Base-by-base conservation (phyloP, 1,140 invertebrate genomes). In the Acyrthosiphon pisum region DNA sequence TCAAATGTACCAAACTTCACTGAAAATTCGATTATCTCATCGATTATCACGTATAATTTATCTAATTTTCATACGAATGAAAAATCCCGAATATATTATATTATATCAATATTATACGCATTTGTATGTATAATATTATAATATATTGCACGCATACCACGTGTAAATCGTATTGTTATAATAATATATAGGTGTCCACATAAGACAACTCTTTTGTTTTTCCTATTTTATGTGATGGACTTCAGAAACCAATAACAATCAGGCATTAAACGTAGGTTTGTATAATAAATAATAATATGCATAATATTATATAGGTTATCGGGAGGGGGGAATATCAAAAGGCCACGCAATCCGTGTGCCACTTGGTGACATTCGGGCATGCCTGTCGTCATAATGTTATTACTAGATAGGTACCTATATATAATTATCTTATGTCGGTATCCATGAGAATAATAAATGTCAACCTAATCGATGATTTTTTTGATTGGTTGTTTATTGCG, bases 41-140 rank as follows among this genome's bases (percentile, higher is more conserved):
- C 30, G 90, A 91, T 90, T 41, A 90, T 90, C 89, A 7, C 30
- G 53, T 41, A 56, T 90, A 90, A 90, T 90, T 90, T 90, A 90
- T 90, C 53, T 90, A 90, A 60, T 90, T 90, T 90, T 90, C 53
- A 41, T n/a, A 60, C 89, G 53, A 18, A 41, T 60, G 48, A 88
- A 48, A 88, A 88, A 88, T 88, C 30, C 86, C 46, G 18, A 88
- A 88, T 35, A 88, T 26, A 88, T 48, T 35, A 46, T n/a, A 48
- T 18, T n/a, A 48, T 18, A 4, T 2, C 22, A 81, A 48, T 41
- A 83, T 20, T 41, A 22, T 44, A n/a, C 30, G 83, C 26, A 41
- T 41, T 26, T 3, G 20, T 46, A 48, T 18, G n/a, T 20, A 20
- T n/a, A 84, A 26, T 23, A 22, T 2, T 20, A 41, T 83, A 83